Evolutionary conservation across 2,888 invertebrate genomes (phyloP), one percentile per base, ranked within the genome.

Genomic region (Himalopsyche anomala): DNA sequence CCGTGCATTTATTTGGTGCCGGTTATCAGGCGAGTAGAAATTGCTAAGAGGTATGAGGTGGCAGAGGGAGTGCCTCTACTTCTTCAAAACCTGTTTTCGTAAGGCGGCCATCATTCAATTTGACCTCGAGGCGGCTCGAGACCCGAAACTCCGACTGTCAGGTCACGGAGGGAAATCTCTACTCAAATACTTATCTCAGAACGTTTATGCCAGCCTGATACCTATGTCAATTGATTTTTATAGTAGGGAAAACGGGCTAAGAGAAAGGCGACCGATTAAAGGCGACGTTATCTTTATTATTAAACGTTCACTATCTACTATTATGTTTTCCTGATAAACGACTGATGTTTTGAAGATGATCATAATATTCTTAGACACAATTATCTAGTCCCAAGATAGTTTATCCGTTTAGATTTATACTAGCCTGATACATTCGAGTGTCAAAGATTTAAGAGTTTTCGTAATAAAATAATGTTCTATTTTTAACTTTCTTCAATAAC

Each of bases 1-100:
- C 62, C 62, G 28, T 62, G 62, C 56, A 56, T 56, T 56, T 56
- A 62, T 62, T 62, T 19, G 28, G 62, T 62, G 62, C 62, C 62
- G 62, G 62, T 62, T 62, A 62, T 62, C 62, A 62, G 62, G 62
- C 62, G 62, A 62, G 62, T 62, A 62, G 62, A 62, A 62, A 62
- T 62, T 62, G 62, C 62, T 62, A 62, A 28, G 62, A 62, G 62
- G 62, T 28, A 62, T 19, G 62, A 62, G 28, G 62, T 19, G 62
- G 62, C 62, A 62, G 62, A 62, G 62, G 51, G 62, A 62, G 62
- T 28, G 62, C 28, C 62, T 62, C 51, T 51, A 51, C 51, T 51
- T 51, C 51, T 51, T 51, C 62, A 19, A 62, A 62, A 62, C 62
- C 62, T 19, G 62, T 62, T 51, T 62, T 62, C 62, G 62, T 62